phyloP scores from a whole-genome alignment of 1,140 invertebrate species.

The Bicyclus anynana region DNA sequence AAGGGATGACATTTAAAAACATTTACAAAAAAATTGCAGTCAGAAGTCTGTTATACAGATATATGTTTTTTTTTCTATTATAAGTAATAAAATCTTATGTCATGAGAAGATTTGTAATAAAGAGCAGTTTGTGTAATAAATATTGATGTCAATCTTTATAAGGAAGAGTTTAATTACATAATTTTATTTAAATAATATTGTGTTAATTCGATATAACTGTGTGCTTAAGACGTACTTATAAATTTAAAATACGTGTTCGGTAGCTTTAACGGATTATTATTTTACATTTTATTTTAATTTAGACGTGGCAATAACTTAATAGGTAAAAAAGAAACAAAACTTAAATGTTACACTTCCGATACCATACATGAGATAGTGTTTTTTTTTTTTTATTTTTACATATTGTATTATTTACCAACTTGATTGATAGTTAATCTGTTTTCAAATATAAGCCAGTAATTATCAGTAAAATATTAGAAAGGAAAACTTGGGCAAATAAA shows the following conservation, averaged over 20 bases:
- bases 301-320: neutral
- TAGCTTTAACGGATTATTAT: neutral
- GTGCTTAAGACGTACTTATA: conserved; percentile 14
- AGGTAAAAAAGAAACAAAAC: too few species aligned
- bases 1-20: neutral
- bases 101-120: neutral
- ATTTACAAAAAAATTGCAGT: neutral
- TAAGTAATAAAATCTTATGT: too few species aligned
- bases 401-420: too few species aligned
- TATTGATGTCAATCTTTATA: conserved; percentile 4
- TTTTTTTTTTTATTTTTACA: too few species aligned
- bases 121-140: neutral
- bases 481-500: too few species aligned
- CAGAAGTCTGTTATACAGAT: neutral
- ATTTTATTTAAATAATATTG: neutral
- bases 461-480: too few species aligned
- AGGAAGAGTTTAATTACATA: conserved; percentile 1
- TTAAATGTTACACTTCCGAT: too few species aligned
- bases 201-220: conserved; percentile 5
- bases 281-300: neutral
- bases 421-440: too few species aligned
- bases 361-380: too few species aligned
- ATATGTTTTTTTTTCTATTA: neutral
- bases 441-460: too few species aligned
- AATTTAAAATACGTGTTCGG: neutral